phyloP scores from a whole-genome alignment of 2,888 invertebrate genomes.

The Scaptomyza caliginosa region DNA sequence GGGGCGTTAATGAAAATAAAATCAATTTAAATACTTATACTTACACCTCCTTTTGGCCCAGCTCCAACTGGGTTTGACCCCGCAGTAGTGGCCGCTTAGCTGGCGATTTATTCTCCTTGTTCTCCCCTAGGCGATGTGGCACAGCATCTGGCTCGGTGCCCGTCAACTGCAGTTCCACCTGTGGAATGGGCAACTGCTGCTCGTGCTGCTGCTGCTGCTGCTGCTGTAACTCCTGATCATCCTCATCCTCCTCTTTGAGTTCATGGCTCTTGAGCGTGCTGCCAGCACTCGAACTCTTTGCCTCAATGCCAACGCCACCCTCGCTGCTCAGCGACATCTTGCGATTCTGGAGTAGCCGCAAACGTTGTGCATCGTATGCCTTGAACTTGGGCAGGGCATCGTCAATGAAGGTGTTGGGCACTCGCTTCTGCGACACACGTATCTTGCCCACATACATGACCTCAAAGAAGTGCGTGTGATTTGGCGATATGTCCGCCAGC shows the following conservation, averaged over 20 bases:
- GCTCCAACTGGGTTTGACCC: conserved; percentile 81
- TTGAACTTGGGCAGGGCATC: conserved; percentile 94
- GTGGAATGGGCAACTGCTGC: conserved; percentile 27
- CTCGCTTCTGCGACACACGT: conserved; percentile 92
- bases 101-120: conserved; percentile 82
- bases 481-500: conserved; percentile 90
- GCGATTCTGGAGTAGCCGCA: conserved; percentile 81
- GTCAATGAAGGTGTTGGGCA: conserved; percentile 93
- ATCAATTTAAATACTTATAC: conserved; percentile 51
- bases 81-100: conserved; percentile 68
- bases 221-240: conserved; percentile 38
- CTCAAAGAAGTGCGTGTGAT: conserved; percentile 95
- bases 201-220: neutral
- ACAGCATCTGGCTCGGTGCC: conserved; percentile 52
- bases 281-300: conserved; percentile 58
- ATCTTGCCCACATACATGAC: conserved; percentile 96
- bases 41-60: conserved; percentile 82
- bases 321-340: conserved; percentile 82
- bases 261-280: conserved; percentile 69
- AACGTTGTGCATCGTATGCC: conserved; percentile 90
- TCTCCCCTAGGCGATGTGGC: conserved; percentile 63
- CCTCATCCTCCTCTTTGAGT: conserved; percentile 79
- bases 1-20: conserved; percentile 1
- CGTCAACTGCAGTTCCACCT: conserved; percentile 51
- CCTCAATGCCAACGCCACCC: conserved; percentile 66